phyloP scores from a whole-genome alignment of 2,113 vertebrate species.

The Malaclemys terrapin region DNA sequence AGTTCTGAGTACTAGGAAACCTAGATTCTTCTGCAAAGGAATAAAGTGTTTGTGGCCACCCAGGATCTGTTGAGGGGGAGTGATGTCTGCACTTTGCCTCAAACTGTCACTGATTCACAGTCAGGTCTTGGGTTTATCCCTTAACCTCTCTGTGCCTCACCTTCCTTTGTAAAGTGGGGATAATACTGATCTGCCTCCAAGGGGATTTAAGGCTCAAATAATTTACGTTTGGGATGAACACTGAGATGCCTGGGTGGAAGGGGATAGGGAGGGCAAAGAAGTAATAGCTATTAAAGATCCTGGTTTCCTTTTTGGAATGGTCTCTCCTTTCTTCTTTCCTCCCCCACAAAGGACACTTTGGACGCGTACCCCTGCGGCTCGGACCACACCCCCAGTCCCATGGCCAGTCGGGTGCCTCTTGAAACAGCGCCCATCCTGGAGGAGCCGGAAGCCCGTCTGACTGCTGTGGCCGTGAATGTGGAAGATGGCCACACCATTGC shows the following conservation, averaged over 20 bases:
- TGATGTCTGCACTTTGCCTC: background rate
- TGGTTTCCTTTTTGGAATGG: background rate
- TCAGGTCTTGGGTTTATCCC: background rate
- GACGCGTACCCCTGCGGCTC: constrained; percentile 96
- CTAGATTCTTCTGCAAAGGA: background rate
- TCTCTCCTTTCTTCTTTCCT: constrained; percentile 1
- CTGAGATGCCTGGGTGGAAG: background rate
- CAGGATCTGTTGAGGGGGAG: background rate
- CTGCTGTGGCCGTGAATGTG: constrained; percentile 90
- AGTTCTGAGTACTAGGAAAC: background rate
- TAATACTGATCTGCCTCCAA: background rate
- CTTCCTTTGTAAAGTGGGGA: background rate
- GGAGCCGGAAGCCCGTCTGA: constrained; percentile 88
- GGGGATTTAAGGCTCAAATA: too few species aligned
- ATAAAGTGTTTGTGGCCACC: background rate
- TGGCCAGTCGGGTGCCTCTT: constrained; percentile 90
- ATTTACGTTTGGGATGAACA: background rate
- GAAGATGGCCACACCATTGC: constrained; percentile 89
- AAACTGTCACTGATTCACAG: background rate
- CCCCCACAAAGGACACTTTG: constrained; percentile 87
- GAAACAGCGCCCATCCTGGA: constrained; percentile 88
- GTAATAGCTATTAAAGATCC: background rate
- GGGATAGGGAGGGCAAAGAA: background rate
- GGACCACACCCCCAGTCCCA: constrained; percentile 97
- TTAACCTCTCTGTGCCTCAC: background rate